Conservation (phyloP, 1,140 invertebrate species). For the Araneus ventricosus region DNA sequence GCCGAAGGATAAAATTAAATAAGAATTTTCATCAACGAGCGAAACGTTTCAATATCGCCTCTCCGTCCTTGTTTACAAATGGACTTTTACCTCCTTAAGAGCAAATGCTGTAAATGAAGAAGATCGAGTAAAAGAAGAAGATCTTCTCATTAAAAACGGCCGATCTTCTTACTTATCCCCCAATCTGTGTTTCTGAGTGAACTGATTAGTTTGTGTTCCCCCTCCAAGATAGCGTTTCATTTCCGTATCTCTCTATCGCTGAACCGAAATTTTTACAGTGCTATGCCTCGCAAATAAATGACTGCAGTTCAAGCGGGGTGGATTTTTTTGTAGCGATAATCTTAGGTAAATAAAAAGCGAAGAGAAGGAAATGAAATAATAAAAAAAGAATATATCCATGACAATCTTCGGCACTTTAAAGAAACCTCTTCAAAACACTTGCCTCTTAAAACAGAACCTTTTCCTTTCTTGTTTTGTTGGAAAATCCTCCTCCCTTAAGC, state of each 20-base stretch:
- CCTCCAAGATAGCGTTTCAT: conserved; percentile 27
- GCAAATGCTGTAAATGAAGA: conserved; percentile 43
- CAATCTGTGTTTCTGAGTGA: conserved; percentile 35
- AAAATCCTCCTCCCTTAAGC: conserved; percentile 36
- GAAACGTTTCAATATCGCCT: conserved; percentile 17
- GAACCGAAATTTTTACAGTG: not conserved
- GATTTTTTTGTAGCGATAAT: conserved; percentile 20
- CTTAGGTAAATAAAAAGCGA: conserved; percentile 62
- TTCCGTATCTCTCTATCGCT: not conserved
- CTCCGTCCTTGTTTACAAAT: conserved; percentile 43
- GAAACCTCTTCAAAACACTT: conserved; percentile 43
- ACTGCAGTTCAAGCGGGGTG: not conserved
- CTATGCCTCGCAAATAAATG: conserved; percentile 53
- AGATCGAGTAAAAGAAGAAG: conserved; percentile 45
- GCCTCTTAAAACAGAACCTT: not conserved
- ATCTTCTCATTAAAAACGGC: conserved; percentile 58
- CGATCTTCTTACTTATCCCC: conserved; percentile 41
- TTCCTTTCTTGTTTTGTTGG: conserved; percentile 52
- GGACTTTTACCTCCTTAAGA: not conserved
- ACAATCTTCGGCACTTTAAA: conserved; percentile 57
- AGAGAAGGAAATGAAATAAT: not conserved
- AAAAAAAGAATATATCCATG: conserved; percentile 43
- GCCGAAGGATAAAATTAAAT: not conserved
- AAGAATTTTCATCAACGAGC: conserved; percentile 9
- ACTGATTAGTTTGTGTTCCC: conserved; percentile 26